These are phyloP conservation scores for Propithecus deckenii DNA, from an alignment of 2,797 vertebrate species.

Conservation along the genomic window DNA sequence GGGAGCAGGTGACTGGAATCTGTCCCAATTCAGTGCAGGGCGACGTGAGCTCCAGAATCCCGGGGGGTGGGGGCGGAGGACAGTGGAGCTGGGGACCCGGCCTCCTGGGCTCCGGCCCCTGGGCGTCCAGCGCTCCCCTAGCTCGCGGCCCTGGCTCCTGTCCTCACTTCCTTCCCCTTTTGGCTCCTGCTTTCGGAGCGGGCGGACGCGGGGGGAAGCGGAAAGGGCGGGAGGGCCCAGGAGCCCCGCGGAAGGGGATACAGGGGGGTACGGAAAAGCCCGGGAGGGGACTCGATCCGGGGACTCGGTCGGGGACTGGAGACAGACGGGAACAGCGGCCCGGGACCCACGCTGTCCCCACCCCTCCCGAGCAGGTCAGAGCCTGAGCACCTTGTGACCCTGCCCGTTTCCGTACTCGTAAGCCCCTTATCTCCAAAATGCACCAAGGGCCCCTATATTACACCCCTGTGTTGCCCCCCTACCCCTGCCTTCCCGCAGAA, in stretches of 20 bases:
- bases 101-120: neutral
- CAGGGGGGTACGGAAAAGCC: slow-evolving; percentile 62
- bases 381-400: slow-evolving; percentile 37
- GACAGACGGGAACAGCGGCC: slow-evolving; percentile 32
- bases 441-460: neutral
- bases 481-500: neutral
- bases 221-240: slow-evolving; percentile 69
- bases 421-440: neutral
- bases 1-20: no score
- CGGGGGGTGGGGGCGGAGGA: neutral
- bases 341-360: slow-evolving; percentile 44
- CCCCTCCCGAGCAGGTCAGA: slow-evolving; percentile 73
- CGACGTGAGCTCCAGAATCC: neutral
- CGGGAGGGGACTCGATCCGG: slow-evolving; percentile 56
- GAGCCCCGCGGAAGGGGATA: neutral
- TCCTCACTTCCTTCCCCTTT: slow-evolving; percentile 80
- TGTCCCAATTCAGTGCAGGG: neutral
- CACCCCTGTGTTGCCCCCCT: neutral
- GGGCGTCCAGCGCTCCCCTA: neutral
- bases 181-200: slow-evolving; percentile 67
- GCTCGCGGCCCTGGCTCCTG: slow-evolving; percentile 56
- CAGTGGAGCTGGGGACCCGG: neutral
- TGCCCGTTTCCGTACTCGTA: neutral
- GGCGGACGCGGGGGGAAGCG: slow-evolving; percentile 69
- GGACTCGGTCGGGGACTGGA: slow-evolving; percentile 37